Percentiles rank a stretch among this genome's conserved stretches.
Evolutionary conservation across 2,797 vertebrate genomes (phyloP).

Genomic region (Myotis findleyi): DNA sequence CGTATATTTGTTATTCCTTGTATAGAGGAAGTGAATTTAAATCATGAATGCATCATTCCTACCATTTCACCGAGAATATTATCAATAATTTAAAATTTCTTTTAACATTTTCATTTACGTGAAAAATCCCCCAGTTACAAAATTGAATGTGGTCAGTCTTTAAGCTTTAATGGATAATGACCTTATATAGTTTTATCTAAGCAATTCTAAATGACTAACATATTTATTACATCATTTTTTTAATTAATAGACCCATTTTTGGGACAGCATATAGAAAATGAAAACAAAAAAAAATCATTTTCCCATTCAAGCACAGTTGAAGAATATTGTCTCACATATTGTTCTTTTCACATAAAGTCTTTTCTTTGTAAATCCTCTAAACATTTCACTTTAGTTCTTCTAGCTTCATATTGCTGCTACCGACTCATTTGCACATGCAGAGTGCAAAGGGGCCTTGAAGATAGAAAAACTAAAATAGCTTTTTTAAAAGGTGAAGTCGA

Average conservation of each 20-base stretch:
- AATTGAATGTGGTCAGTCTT: conserved; percentile 35
- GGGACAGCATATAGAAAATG: conserved; percentile 19
- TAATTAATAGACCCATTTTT: conserved; percentile 43
- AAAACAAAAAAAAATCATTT: conserved; percentile 55
- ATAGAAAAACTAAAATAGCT: neutral
- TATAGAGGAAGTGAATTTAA: neutral
- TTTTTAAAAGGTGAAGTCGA: neutral
- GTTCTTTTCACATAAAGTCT: neutral
- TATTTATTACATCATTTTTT: conserved; percentile 54
- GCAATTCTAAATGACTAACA: conserved; percentile 57
- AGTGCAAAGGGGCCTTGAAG: neutral
- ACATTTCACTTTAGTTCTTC: neutral
- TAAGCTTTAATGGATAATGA: conserved; percentile 58
- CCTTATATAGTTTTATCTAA: conserved; percentile 60
- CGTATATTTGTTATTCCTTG: neutral
- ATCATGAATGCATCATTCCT: neutral
- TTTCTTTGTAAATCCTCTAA: conserved; percentile 2
- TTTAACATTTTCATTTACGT: conserved; percentile 5
- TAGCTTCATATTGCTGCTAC: neutral
- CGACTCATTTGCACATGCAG: neutral
- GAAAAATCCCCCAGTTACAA: conserved; percentile 16
- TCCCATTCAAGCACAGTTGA: neutral
- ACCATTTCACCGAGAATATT: neutral
- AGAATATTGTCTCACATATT: neutral
- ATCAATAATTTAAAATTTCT: conserved; percentile 33